Conservation (phyloP, 2,797 vertebrate genomes). For the Fistularia tabacaria region DNA sequence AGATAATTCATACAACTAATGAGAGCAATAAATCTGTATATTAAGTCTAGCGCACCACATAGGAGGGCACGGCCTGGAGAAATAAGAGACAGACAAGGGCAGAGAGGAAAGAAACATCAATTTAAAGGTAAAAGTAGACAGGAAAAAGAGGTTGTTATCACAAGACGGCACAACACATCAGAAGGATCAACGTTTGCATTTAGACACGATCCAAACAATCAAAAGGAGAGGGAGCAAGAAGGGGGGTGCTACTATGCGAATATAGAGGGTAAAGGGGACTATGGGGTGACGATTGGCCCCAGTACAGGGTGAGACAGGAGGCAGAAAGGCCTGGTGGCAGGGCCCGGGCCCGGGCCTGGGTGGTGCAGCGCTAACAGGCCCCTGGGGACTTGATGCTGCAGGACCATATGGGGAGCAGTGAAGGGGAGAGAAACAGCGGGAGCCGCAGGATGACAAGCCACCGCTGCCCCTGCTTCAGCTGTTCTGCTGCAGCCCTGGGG, state of each 20-base stretch:
- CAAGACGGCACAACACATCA: slow-evolving; percentile 32
- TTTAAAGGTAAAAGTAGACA: slow-evolving; percentile 64
- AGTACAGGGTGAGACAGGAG: slow-evolving; percentile 62
- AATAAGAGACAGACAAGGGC: slow-evolving; percentile 87
- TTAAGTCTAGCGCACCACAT: slow-evolving; percentile 83
- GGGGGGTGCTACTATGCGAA: not conserved
- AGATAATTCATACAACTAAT: slow-evolving; percentile 91
- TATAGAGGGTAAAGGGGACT: slow-evolving; percentile 33
- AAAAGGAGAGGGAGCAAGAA: slow-evolving; percentile 44
- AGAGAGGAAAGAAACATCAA: slow-evolving; percentile 76
- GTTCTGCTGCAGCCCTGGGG: slow-evolving; percentile 90
- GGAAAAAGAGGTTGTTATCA: slow-evolving; percentile 15
- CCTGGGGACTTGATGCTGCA: slow-evolving; percentile 64
- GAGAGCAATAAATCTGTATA: slow-evolving; percentile 89
- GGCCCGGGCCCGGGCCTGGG: slow-evolving; percentile 63
- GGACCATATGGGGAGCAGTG: slow-evolving; percentile 76
- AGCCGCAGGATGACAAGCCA: slow-evolving; percentile 86
- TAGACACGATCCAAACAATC: slow-evolving; percentile 50
- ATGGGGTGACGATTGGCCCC: slow-evolving; percentile 44
- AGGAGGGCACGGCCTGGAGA: slow-evolving; percentile 80
- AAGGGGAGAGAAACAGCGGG: slow-evolving; percentile 77
- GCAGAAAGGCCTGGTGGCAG: slow-evolving; percentile 62
- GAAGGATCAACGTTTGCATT: slow-evolving; percentile 41
- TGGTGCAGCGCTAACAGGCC: slow-evolving; percentile 72
- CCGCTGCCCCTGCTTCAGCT: slow-evolving; percentile 85